Base-by-base conservation (phyloP, 2,888 invertebrate species). In the Sinotaia quadrata region DNA sequence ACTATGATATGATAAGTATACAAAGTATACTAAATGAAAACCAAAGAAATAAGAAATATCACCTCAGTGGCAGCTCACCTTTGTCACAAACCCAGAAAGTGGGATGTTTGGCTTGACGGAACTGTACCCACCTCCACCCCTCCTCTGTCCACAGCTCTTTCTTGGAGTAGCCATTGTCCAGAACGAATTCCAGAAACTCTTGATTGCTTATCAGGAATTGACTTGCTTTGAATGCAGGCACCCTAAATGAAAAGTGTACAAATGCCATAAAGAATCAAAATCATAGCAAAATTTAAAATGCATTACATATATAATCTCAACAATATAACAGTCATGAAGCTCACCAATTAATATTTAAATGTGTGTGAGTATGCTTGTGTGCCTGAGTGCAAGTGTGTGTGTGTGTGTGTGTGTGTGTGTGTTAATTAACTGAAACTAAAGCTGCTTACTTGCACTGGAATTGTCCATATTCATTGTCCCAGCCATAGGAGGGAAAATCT, bases 381-480 rank as follows among this genome's bases (percentile, higher is more conserved):
- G 41, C 41, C 8, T 41, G 41, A 41, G 41, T 41, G 41, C 10
- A 41, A 12, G 8, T 41, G 41, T 41, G 41, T 41, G 41, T 41
- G 18, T 41, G 41, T 41, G 10, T 18, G 18, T 41, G 41, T 41
- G 41, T 18, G 18, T 41, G 41, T 18, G 41, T 41, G 41, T 41
- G 41, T 41, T 12, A 41, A 18, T 18, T 12, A 12, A n/a, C 57
- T 12, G 8, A 41, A 8, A 41, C 18, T n/a, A 47, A 47, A 7
- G 47, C 24, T 7, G 54, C 73, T 73, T 63, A 83, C 83, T 71
- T 70, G 68, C 74, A 73, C 2, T 71, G 70, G 0, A 78, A 69
- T 31, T 79, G 67, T 33, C 87, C 87, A 69, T 87, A 87, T 66
- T 87, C 87, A 70, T 85, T 87, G 75, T 87, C 87, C 87, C 87